These are phyloP conservation scores for Syngnathus typhle DNA, from an alignment of 2,113 vertebrate species.

Conservation along the genomic window DNA sequence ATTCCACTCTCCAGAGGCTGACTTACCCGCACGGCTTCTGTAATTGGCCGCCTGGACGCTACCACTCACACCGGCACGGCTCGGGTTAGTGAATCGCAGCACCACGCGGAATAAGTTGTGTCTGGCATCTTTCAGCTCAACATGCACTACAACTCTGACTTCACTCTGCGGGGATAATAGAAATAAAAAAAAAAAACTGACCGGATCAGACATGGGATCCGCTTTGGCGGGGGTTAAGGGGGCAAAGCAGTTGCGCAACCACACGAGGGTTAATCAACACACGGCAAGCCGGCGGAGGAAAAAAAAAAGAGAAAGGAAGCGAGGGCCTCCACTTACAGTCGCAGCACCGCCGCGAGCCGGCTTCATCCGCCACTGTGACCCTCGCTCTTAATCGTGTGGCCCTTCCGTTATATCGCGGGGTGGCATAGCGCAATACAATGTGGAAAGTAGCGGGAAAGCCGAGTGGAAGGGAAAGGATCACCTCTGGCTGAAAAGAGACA, in stretches of 20 bases:
- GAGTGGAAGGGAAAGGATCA: constrained; percentile 73
- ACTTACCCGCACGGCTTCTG: constrained; percentile 75
- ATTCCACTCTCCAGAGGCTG: constrained; percentile 21
- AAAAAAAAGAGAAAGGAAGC: constrained; percentile 9
- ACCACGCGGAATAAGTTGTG: constrained; percentile 74
- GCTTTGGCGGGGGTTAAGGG: constrained; percentile 12
- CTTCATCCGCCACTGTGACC: constrained; percentile 75
- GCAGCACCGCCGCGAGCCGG: constrained; percentile 74
- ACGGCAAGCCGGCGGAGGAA: constrained; percentile 22
- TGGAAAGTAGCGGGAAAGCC: constrained; percentile 76
- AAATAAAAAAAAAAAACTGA: constrained; percentile 43
- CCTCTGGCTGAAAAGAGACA: constrained; percentile 78
- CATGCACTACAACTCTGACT: constrained; percentile 82
- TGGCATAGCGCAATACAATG: constrained; percentile 75
- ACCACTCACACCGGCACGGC: constrained; percentile 66
- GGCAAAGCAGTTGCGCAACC: constrained; percentile 22
- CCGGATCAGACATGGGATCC: constrained; percentile 5
- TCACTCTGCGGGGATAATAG: constrained; percentile 82
- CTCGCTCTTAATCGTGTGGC: constrained; percentile 63
- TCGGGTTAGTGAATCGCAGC: constrained; percentile 83
- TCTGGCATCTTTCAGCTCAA: constrained; percentile 74
- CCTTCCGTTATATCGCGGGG: constrained; percentile 59
- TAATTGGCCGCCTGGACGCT: constrained; percentile 70
- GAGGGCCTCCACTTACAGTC: constrained; percentile 77
- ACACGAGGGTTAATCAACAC: constrained; percentile 27